Conservation (phyloP, 2,113 vertebrate genomes). For the Speoplatyrhinus poulsoni region DNA sequence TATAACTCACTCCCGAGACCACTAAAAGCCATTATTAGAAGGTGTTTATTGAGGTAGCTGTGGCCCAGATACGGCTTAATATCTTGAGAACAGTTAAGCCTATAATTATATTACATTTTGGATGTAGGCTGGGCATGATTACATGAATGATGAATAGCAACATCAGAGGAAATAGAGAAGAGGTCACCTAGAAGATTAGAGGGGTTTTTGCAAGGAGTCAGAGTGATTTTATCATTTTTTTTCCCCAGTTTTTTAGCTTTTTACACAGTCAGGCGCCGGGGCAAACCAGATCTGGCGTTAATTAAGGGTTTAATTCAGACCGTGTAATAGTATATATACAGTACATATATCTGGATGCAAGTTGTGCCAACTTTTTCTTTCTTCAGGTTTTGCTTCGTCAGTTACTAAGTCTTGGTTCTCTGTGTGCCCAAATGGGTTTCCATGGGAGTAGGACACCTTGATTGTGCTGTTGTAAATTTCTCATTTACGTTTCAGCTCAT, state of each 20-base stretch:
- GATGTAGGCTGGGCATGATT: constrained; percentile 65
- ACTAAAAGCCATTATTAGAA: constrained; percentile 72
- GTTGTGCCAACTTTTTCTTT: background rate
- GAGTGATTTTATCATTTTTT: constrained; percentile 13
- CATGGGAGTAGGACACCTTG: background rate
- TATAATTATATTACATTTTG: constrained; percentile 69
- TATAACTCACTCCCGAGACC: constrained; percentile 68
- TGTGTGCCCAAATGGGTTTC: background rate
- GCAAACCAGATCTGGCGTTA: background rate
- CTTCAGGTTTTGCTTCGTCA: background rate
- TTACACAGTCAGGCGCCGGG: no score
- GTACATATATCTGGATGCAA: no score
- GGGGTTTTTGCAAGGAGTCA: constrained; percentile 16
- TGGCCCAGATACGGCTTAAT: constrained; percentile 68
- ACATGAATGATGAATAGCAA: constrained; percentile 66
- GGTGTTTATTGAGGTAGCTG: constrained; percentile 67
- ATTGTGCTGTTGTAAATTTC: background rate
- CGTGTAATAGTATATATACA: background rate
- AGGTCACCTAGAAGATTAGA: constrained; percentile 27
- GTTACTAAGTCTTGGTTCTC: background rate
- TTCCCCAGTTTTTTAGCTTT: background rate
- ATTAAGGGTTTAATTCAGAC: constrained; percentile 6
- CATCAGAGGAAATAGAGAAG: constrained; percentile 29
- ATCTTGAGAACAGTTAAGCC: constrained; percentile 67
- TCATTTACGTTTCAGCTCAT: background rate